phyloP scores from a whole-genome alignment of 2,113 vertebrate species.

The Onychorhynchus coronatus region DNA sequence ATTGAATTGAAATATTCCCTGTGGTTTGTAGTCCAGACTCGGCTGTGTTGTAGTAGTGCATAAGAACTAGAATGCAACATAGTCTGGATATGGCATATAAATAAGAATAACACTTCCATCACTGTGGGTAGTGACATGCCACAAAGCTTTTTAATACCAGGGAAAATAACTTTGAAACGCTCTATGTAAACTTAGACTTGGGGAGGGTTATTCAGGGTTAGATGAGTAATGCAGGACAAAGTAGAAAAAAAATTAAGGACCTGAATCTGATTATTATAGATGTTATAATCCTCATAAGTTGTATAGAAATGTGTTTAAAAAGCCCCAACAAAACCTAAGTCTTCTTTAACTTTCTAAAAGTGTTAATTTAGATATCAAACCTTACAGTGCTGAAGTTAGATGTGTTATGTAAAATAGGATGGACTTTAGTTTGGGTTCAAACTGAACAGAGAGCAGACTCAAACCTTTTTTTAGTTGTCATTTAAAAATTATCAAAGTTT shows the following conservation, averaged over 20 bases:
- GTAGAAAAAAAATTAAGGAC: not conserved
- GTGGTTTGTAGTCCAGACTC: not conserved
- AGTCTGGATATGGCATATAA: not conserved
- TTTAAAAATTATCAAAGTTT: not conserved
- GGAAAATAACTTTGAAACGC: not conserved
- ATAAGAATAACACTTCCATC: not conserved
- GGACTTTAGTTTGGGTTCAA: not conserved
- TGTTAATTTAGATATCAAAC: not conserved
- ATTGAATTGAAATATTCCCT: not conserved
- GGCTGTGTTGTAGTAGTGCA: not conserved
- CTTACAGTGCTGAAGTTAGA: not conserved
- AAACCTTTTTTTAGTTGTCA: not conserved
- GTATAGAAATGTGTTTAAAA: not conserved
- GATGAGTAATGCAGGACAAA: not conserved
- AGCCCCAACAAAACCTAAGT: not conserved
- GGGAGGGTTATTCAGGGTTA: accelerated
- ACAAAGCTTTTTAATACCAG: not conserved
- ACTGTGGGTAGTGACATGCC: not conserved
- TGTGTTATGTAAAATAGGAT: not conserved
- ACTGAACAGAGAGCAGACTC: not conserved
- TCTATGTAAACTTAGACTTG: not conserved
- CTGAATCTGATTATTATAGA: not conserved
- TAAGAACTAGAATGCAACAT: not conserved
- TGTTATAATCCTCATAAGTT: not conserved
- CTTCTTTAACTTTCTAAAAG: not conserved